These are phyloP conservation scores for Globicephala melas DNA, from an alignment of 2,113 vertebrate genomes.

Conservation along the genomic window DNA sequence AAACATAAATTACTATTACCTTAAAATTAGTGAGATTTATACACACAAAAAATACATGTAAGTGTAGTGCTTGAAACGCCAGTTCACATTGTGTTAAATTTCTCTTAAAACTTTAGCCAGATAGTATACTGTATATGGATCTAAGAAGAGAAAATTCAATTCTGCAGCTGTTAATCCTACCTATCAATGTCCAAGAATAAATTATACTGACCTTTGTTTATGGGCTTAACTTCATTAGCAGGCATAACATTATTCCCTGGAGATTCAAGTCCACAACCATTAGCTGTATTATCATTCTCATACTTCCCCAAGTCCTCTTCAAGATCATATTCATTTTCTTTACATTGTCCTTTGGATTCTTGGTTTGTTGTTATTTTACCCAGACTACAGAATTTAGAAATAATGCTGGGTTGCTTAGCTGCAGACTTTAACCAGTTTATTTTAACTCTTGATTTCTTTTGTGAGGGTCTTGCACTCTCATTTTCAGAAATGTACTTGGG, in stretches of 20 bases:
- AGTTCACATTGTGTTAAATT: neutral
- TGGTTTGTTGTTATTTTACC: slow-evolving; percentile 87
- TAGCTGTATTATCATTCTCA: slow-evolving; percentile 60
- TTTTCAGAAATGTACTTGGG: slow-evolving; percentile 72
- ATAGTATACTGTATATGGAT: neutral
- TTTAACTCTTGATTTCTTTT: slow-evolving; percentile 88
- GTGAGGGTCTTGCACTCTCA: slow-evolving; percentile 78
- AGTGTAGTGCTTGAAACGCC: neutral
- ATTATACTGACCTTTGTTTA: slow-evolving; percentile 82
- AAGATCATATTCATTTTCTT: slow-evolving; percentile 72
- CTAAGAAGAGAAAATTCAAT: neutral
- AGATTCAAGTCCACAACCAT: slow-evolving; percentile 42
- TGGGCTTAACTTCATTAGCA: slow-evolving; percentile 71
- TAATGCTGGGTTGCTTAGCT: slow-evolving; percentile 95
- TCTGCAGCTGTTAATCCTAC: neutral
- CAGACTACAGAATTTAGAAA: slow-evolving; percentile 95
- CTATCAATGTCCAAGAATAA: slow-evolving; percentile 20
- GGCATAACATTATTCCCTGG: slow-evolving; percentile 53
- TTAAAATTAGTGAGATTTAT: neutral
- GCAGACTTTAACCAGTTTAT: slow-evolving; percentile 91
- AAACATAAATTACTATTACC: neutral
- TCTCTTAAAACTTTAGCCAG: neutral
- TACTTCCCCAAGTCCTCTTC: slow-evolving; percentile 71
- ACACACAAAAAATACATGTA: neutral
- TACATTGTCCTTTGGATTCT: slow-evolving; percentile 79